Base-by-base conservation (phyloP, 2,888 invertebrate genomes). In the Drosophila lutescens region DNA sequence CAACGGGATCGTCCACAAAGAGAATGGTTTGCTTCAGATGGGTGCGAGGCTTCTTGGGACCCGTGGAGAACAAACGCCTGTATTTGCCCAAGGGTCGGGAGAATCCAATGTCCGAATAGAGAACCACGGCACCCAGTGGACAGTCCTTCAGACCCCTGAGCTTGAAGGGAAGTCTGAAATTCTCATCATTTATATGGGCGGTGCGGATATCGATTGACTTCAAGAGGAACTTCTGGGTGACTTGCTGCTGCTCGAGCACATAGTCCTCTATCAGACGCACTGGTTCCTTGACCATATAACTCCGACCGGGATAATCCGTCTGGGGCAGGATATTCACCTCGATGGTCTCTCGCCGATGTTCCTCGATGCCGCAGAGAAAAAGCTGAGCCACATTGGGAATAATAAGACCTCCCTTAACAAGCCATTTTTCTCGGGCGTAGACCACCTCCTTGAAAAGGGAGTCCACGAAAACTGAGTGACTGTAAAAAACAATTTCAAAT, bases 361-460 rank as follows among this genome's bases (percentile, higher is more conserved):
- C 10, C 0, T 57, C 38, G 5, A 86, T 55, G 23, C 80, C 80
- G 13, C 17, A 34, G 20, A 80, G 53, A 20, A 62, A 78, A 4
- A 86, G 56, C 20, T 58, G 43, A 6, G 59, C 84, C n/a, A 67
- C 26, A 55, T 62, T 75, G 17, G 80, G 80, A 30, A 83, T 57
- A 8, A 80, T 80, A 1, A 30, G 12, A 1, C 80, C 80, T 8
- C 59, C 75, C 15, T 60, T 55, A 2, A 20, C 46, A 32, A 80
- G 56, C 71, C 78, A 80, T 34, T 68, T 78, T 34, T 80, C 69
- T 4, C 80, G 71, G 36, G 86, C 80, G 26, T 44, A 82, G 36
- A 83, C 15, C 7, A 86, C 71, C 40, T 80, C 60, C 4, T 44
- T 17, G 12, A 67, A 59, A 0, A 83, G 38, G 0, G 80, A 80